These are phyloP conservation scores for Pollenia angustigena DNA, from an alignment of 2,888 invertebrate species.

Conservation along the genomic window DNA sequence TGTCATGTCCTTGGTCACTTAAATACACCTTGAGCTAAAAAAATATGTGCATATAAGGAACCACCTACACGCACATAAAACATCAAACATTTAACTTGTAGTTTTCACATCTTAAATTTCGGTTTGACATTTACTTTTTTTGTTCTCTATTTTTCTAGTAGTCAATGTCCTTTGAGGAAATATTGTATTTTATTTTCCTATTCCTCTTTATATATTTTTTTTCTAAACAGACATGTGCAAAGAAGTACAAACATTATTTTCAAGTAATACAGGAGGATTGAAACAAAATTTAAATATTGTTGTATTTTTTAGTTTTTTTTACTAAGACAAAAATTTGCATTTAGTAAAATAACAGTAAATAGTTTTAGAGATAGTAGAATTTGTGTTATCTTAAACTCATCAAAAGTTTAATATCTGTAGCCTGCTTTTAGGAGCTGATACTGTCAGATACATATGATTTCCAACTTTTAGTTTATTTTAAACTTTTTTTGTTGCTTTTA, in stretches of 20 bases:
- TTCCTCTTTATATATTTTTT: slow-evolving; percentile 11
- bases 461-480: not conserved
- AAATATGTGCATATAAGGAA: not conserved
- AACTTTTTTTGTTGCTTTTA: not conserved
- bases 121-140: slow-evolving; percentile 20
- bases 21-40: slow-evolving; percentile 50
- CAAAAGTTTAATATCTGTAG: not conserved
- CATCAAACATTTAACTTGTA: slow-evolving; percentile 59
- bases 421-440: not conserved
- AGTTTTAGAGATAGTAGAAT: too few species aligned
- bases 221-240: not conserved
- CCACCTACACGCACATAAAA: slow-evolving; percentile 24
- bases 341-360: slow-evolving; percentile 11
- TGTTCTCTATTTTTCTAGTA: not conserved
- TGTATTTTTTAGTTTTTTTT: not conserved
- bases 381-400: not conserved
- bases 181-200: slow-evolving; percentile 27
- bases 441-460: slow-evolving; percentile 13
- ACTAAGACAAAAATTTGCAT: slow-evolving; percentile 18
- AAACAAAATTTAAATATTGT: slow-evolving; percentile 51
- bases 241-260: slow-evolving; percentile 1
- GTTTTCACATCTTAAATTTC: slow-evolving; percentile 51
- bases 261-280: slow-evolving; percentile 12
- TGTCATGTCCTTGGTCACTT: slow-evolving; percentile 67
- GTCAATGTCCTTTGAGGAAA: slow-evolving; percentile 55